These are phyloP conservation scores for Calidris pygmaea DNA, from an alignment of 2,113 vertebrate genomes.

Conservation along the genomic window DNA sequence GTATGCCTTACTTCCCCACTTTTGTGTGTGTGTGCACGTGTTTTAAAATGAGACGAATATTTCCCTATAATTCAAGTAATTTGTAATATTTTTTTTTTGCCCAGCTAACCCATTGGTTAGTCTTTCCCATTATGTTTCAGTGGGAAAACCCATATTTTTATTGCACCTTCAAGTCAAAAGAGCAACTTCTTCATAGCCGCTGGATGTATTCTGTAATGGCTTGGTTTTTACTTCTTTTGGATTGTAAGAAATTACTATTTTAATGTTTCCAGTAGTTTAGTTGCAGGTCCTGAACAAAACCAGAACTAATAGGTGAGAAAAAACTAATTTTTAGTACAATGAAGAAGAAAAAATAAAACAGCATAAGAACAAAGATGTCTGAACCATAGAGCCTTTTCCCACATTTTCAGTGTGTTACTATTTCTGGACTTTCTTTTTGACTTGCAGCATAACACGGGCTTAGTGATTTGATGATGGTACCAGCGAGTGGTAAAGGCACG, in stretches of 20 bases:
- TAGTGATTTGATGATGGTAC: background rate
- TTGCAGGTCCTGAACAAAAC: background rate
- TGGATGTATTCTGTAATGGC: background rate
- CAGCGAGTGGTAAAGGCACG: accelerated
- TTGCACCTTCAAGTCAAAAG: background rate
- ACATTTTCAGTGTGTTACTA: background rate
- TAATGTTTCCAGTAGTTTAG: background rate
- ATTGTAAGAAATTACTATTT: background rate
- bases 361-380: background rate
- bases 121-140: background rate
- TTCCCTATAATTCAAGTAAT: background rate
- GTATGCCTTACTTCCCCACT: background rate
- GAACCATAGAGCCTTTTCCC: background rate
- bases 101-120: background rate
- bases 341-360: background rate
- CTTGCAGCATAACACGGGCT: accelerated
- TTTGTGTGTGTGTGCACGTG: accelerated
- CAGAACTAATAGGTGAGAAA: background rate
- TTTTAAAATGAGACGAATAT: background rate
- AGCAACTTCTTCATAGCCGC: background rate
- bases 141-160: background rate
- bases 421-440: background rate
- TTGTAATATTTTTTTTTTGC: background rate
- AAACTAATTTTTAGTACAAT: background rate
- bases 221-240: slow-evolving; percentile 20